Base-by-base conservation (phyloP, 2,113 vertebrate genomes). In the Prinia subflava region DNA sequence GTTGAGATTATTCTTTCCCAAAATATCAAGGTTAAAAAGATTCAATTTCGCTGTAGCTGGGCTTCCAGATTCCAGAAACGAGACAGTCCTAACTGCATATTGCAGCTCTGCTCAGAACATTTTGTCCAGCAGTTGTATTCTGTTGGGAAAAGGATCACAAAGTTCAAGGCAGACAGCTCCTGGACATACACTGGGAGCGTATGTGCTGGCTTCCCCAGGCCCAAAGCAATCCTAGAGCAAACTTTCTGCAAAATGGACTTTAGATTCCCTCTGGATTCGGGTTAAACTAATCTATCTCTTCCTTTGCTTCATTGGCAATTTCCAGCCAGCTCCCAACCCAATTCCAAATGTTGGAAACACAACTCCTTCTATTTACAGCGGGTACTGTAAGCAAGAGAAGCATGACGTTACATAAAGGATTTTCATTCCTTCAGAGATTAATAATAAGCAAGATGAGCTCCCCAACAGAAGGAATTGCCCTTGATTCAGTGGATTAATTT, bases 401-500 rank as follows among this genome's bases (percentile, higher is more conserved):
- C 64, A 80, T 90, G 82, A 96, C 84, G 73, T 80, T 91, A 84
- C 74, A 94, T 63, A 87, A 95, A 97, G 83, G 71, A 92, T 90
- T 96, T 96, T 88, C 49, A 50, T 20, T 91, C 80, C 63, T 94
- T 92, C 85, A 79, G 63, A 92, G 86, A 81, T 87, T 42, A 97
- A 85, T 95, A 94, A 94, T 81, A 86, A 97, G 49, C 80, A 95
- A 84, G 82, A 84, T 18, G 63, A 91, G 68, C 76, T 82, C 62
- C 79, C 55, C 93, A 95, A 87, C 44, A 95, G 68, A 91, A 97
- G 91, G 80, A 88, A 92, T 44, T 83, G 64, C 39, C 82, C 89
- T 96, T 94, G 91, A 96, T 93, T 95, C 88, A 79, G 77, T 83
- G 93, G 76, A 94, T 97, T 95, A 92, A 94, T 97, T 95, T 94